A percentile compares a stretch with the other conserved stretches of the same genome.
These are phyloP conservation scores for Ornithorhynchus anatinus DNA, from an alignment of 2,113 vertebrate species.

Conservation along the genomic window DNA sequence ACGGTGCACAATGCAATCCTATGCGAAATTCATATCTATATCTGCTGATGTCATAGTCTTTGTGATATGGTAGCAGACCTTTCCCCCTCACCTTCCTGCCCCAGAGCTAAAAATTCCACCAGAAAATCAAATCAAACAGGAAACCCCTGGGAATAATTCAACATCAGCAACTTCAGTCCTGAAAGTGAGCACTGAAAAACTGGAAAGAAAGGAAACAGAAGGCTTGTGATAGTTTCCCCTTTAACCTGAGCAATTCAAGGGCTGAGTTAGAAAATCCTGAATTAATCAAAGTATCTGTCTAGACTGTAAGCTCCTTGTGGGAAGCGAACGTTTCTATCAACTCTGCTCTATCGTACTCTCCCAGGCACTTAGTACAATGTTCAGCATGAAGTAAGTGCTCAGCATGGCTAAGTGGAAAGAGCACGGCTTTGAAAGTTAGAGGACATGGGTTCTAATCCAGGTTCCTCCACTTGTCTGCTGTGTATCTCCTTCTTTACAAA, in stretches of 20 bases:
- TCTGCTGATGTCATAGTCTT: background rate
- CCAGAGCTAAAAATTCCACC: slow-evolving; percentile 26
- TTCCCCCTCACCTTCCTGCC: slow-evolving; percentile 1
- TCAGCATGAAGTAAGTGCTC: too few species aligned
- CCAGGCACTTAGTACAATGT: too few species aligned
- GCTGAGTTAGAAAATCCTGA: slow-evolving; percentile 9
- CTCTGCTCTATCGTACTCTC: too few species aligned
- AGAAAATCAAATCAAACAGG: slow-evolving; percentile 6
- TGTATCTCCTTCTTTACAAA: too few species aligned
- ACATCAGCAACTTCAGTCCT: slow-evolving; percentile 22
- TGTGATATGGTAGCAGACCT: background rate
- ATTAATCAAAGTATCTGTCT: slow-evolving; percentile 18
- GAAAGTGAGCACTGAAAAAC: slow-evolving; percentile 15
- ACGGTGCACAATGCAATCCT: background rate
- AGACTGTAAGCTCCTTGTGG: too few species aligned
- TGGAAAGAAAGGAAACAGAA: slow-evolving; percentile 44
- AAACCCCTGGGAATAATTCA: slow-evolving; percentile 14
- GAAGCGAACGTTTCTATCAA: too few species aligned
- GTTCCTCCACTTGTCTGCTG: too few species aligned
- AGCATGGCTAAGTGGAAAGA: too few species aligned
- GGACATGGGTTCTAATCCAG: too few species aligned
- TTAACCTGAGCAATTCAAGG: background rate
- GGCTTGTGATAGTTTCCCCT: slow-evolving; percentile 10
- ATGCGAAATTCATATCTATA: background rate
- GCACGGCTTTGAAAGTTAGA: too few species aligned